Evolutionary conservation across 2,113 vertebrate genomes (phyloP).

Genomic region (Candoia aspera): DNA sequence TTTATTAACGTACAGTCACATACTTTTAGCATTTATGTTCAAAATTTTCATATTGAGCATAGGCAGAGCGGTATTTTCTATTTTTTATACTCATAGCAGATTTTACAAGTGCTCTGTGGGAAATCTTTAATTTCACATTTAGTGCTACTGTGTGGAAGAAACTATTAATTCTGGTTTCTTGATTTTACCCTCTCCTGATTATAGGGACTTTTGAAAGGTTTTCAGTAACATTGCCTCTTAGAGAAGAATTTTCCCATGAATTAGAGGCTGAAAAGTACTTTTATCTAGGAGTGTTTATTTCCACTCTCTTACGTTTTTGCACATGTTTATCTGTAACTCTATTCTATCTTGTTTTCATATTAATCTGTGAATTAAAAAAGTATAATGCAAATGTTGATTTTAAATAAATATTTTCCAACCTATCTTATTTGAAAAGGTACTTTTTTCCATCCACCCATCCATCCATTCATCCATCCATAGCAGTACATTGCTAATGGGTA

Average conservation of each 20-base stretch:
- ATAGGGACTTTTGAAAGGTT: neutral
- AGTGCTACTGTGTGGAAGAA: neutral
- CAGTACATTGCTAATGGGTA: no score
- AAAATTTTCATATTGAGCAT: no score
- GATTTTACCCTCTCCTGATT: neutral
- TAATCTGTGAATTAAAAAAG: neutral
- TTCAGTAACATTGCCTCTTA: neutral
- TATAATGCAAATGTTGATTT: no score
- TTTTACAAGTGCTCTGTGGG: neutral
- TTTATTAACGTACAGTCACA: no score
- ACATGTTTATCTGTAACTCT: neutral
- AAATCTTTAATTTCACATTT: neutral
- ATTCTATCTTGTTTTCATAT: neutral
- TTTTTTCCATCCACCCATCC: neutral
- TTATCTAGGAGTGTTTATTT: neutral
- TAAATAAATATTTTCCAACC: no score
- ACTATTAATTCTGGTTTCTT: neutral
- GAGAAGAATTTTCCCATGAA: neutral
- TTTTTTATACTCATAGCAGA: no score
- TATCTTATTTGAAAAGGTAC: no score
- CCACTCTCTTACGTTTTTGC: neutral
- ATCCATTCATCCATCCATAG: no score
- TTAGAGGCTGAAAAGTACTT: neutral
- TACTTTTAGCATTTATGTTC: no score
- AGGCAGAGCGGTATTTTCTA: no score